Conservation (phyloP, 2,113 vertebrate genomes). For the Corydoras maculifer region DNA sequence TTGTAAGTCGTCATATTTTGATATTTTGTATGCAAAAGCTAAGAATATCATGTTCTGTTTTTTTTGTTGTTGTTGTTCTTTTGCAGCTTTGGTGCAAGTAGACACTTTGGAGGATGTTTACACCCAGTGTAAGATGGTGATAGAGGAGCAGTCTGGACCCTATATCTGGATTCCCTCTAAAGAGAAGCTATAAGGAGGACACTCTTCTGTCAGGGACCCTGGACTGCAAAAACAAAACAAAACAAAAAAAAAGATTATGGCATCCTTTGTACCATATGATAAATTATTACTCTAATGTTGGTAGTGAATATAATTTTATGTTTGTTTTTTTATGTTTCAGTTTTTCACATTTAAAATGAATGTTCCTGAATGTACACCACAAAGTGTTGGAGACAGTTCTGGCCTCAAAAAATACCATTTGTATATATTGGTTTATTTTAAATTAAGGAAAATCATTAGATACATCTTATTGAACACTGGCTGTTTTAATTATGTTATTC, state of each 20-base stretch:
- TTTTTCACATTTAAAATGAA: conserved; percentile 62
- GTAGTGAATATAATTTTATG: conserved; percentile 62
- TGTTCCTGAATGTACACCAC: conserved; percentile 70
- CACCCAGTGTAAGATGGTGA: conserved; percentile 95
- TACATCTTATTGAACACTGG: no score
- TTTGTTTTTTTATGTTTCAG: conserved; percentile 37
- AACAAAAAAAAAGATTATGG: conserved; percentile 37
- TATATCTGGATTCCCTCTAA: conserved; percentile 99
- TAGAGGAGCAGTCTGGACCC: conserved; percentile 96
- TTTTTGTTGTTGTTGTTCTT: conserved; percentile 27
- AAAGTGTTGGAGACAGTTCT: conserved; percentile 36
- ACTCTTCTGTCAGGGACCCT: conserved; percentile 60
- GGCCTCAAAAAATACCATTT: no score
- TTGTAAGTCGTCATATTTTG: no score
- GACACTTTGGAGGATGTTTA: conserved; percentile 98
- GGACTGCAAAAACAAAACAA: conserved; percentile 60
- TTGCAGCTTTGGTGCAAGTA: conserved; percentile 92
- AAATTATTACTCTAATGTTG: conserved; percentile 77
- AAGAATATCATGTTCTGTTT: neutral
- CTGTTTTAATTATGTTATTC: no score
- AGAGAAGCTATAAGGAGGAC: conserved; percentile 89
- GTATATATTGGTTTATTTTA: no score
- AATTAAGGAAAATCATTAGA: no score
- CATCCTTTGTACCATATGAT: conserved; percentile 76
- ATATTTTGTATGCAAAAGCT: no score